Percentiles rank a stretch among this genome's conserved stretches.
phyloP scores from a whole-genome alignment of 2,113 vertebrate species.

The Oncorhynchus masou region DNA sequence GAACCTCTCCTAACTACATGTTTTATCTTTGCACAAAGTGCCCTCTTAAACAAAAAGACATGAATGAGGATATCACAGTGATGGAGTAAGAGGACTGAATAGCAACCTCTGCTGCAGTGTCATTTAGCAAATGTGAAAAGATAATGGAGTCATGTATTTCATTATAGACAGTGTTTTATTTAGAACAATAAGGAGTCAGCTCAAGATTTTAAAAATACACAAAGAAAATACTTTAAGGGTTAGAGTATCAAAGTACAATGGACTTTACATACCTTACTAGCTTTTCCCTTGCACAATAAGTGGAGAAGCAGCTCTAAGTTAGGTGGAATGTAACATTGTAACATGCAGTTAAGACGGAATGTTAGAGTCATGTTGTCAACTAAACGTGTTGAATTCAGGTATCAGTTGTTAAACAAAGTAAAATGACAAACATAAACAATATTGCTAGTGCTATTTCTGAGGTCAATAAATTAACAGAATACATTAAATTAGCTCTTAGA shows the following conservation, averaged over 20 bases:
- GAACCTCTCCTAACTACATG: too few species aligned
- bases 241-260: not conserved
- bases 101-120: too few species aligned
- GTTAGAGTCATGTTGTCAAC: conserved; percentile 22
- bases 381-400: conserved; percentile 66
- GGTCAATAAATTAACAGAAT: conserved; percentile 42
- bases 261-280: not conserved
- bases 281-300: not conserved
- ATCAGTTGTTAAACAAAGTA: conserved; percentile 28
- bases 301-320: not conserved
- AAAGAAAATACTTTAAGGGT: not conserved
- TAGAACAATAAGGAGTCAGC: not conserved
- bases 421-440: conserved; percentile 9
- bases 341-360: not conserved
- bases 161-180: too few species aligned
- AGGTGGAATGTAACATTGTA: not conserved
- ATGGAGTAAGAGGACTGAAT: too few species aligned
- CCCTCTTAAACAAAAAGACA: too few species aligned
- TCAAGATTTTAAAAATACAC: not conserved
- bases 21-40: too few species aligned
- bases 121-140: too few species aligned
- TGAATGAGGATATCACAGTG: too few species aligned
- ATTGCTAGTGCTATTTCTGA: conserved; percentile 38
- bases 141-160: too few species aligned
- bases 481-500: conserved; percentile 24